Evolutionary conservation across 2,888 invertebrate genomes (phyloP), one percentile per base, ranked within the genome.

Genomic region (Mesorhabditis belari): DNA sequence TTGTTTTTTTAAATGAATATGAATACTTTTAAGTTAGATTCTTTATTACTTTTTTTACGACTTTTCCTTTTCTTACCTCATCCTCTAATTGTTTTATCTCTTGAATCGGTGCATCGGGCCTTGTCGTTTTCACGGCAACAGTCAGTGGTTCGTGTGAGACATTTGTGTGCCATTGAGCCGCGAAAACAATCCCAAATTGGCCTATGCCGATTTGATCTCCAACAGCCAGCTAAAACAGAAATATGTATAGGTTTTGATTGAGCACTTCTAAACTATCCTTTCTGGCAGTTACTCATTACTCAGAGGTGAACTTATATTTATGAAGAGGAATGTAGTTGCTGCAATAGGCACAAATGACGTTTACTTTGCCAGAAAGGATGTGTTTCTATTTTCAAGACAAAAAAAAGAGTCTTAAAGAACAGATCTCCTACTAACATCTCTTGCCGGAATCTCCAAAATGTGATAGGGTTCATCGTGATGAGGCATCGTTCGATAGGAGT

Each of bases 151-250:
- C 71, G 17, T 65, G 61, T 62, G n/a, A 66, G 57, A 1, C 62
- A 49, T 27, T 64, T 64, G 12, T 61, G 0, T 62, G 60, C 58
- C 67, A 71, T 35, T 61, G 44, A 19, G 66, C 71, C 23, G 61
- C 49, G 49, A 69, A 67, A 0, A 71, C 61, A 12, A 71, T 61
- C 83, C 95, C 95, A 82, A 94, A 96, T 28, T 93, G 92, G 12
- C 96, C 94, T 84, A 94, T 93, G 24, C 94, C 94, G 28, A 19
- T 35, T 35, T 35, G 44, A n/a, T 35, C 44, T 9, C 44, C 44
- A n/a, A 35, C 12, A n/a, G 44, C 12, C 12, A 35, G 44, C 44
- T 35, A n/a, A n/a, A 35, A 35, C 12, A 35, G 44, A n/a, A n/a
- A n/a, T n/a, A n/a, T n/a, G n/a, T n/a, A n/a, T n/a, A n/a, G n/a